Percentiles rank a stretch among this genome's conserved stretches.
These are phyloP conservation scores for Hestina assimilis DNA, from an alignment of 1,140 invertebrate genomes.

Conservation along the genomic window DNA sequence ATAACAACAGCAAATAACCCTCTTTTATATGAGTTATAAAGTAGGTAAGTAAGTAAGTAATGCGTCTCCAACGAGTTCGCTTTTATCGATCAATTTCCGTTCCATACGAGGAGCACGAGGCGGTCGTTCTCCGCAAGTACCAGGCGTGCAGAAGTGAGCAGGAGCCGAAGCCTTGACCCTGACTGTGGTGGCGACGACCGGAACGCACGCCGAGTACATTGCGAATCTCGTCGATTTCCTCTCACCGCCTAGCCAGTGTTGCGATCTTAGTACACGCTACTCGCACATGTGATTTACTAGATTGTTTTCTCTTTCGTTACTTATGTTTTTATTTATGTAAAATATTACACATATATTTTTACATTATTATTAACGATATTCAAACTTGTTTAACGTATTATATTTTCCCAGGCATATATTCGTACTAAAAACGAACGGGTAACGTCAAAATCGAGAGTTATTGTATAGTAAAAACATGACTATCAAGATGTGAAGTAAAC, in stretches of 20 bases:
- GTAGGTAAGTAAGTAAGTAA: not conserved
- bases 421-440: constrained; percentile 14
- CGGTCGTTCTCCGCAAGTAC: constrained; percentile 45
- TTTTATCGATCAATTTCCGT: constrained; percentile 57
- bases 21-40: not conserved
- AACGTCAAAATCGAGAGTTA: constrained; percentile 63
- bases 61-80: constrained; percentile 40
- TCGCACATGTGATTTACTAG: constrained; percentile 55
- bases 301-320: constrained; percentile 60
- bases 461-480: constrained; percentile 46
- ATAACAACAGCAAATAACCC: not conserved
- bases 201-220: constrained; percentile 68
- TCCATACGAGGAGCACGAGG: constrained; percentile 39
- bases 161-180: constrained; percentile 74
- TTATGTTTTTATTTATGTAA: no score
- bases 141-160: constrained; percentile 66
- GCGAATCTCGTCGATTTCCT: constrained; percentile 64
- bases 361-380: not conserved
- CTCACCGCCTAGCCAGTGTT: constrained; percentile 54
- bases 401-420: constrained; percentile 8
- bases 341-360: no score
- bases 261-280: constrained; percentile 59
- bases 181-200: constrained; percentile 74
- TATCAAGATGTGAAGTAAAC: constrained; percentile 54
- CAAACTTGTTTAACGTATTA: not conserved